Evolutionary conservation across 2,888 invertebrate genomes (phyloP).

Genomic region (Ferdinandea cuprea): DNA sequence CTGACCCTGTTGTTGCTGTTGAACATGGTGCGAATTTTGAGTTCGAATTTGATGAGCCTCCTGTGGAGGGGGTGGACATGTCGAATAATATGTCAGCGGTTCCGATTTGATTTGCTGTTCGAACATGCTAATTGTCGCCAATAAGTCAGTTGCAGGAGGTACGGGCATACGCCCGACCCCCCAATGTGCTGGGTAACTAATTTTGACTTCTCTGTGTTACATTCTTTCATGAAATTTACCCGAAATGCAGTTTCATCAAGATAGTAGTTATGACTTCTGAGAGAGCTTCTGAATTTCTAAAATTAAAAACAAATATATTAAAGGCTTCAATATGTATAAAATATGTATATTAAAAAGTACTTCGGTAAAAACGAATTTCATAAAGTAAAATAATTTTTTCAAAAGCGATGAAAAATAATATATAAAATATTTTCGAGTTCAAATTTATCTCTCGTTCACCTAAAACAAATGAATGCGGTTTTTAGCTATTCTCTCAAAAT

Average conservation of each 20-base stretch:
- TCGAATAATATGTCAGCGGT: conserved; percentile 86
- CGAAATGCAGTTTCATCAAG: conserved; percentile 43
- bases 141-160: conserved; percentile 86
- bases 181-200: conserved; percentile 86
- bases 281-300: conserved; percentile 42
- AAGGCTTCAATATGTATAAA: too few relatives aligned
- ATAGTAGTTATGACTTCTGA: conserved; percentile 19
- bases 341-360: too few relatives aligned
- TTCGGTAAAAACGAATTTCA: too few relatives aligned
- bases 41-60: conserved; percentile 75
- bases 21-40: conserved; percentile 81
- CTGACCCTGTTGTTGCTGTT: conserved; percentile 81
- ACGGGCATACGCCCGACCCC: conserved; percentile 87
- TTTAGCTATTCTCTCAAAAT: too few relatives aligned
- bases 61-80: conserved; percentile 80
- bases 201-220: conserved; percentile 81
- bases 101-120: conserved; percentile 89
- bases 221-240: conserved; percentile 64
- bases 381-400: too few relatives aligned
- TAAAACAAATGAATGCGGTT: too few relatives aligned
- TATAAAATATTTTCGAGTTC: too few relatives aligned
- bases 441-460: too few relatives aligned
- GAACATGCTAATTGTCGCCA: conserved; percentile 87
- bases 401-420: too few relatives aligned
- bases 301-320: conserved; percentile 20